phyloP scores from a whole-genome alignment of 2,888 invertebrate species.

The Drosophila longiperda region DNA sequence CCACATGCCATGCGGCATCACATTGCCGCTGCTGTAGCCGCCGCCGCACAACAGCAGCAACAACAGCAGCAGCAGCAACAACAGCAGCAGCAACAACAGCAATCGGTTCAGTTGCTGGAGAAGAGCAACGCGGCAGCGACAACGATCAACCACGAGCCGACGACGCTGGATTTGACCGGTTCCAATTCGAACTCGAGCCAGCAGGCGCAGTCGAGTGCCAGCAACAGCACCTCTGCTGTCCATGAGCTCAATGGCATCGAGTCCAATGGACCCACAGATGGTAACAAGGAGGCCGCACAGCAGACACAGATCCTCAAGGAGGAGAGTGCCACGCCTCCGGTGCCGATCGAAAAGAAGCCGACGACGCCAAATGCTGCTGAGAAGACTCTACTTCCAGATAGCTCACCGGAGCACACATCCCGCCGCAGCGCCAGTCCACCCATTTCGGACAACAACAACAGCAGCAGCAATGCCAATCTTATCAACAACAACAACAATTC shows the following conservation, averaged over 20 bases:
- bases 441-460: slow-evolving; percentile 64
- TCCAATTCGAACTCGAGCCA: slow-evolving; percentile 84
- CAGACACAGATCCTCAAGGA: slow-evolving; percentile 43
- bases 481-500: slow-evolving; percentile 32
- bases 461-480: slow-evolving; percentile 41
- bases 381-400: slow-evolving; percentile 65
- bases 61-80: slow-evolving; percentile 15
- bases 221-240: slow-evolving; percentile 66
- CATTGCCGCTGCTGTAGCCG: slow-evolving; percentile 67
- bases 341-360: slow-evolving; percentile 68
- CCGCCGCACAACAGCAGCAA: slow-evolving; percentile 30
- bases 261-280: slow-evolving; percentile 74
- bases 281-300: slow-evolving; percentile 48
- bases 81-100: slow-evolving; percentile 29
- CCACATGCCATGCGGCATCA: slow-evolving; percentile 82
- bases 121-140: slow-evolving; percentile 51
- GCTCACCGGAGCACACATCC: slow-evolving; percentile 66
- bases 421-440: slow-evolving; percentile 72
- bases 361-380: slow-evolving; percentile 56
- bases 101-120: slow-evolving; percentile 60
- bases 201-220: slow-evolving; percentile 77
- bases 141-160: slow-evolving; percentile 76
- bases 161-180: slow-evolving; percentile 84
- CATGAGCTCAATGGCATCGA: slow-evolving; percentile 82
- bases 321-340: slow-evolving; percentile 64